These are phyloP conservation scores for Panorpa germanica DNA, from an alignment of 2,888 invertebrate species.

Conservation along the genomic window DNA sequence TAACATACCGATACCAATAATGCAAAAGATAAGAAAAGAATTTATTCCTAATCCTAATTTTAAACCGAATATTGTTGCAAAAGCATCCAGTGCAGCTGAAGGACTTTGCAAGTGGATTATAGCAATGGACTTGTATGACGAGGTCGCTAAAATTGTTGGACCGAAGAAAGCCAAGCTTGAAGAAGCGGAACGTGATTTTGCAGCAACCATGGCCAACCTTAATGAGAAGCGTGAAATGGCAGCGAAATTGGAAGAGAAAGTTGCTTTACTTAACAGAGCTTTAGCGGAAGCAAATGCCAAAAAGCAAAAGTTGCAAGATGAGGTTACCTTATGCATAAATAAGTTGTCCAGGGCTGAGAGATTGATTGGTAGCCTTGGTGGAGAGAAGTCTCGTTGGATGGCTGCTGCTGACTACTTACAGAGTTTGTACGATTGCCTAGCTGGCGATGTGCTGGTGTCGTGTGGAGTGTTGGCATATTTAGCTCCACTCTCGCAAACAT, in stretches of 20 bases:
- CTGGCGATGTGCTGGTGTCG: conserved; percentile 78
- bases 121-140: conserved; percentile 78
- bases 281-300: conserved; percentile 54
- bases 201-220: conserved; percentile 56
- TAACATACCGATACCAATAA: conserved; percentile 51
- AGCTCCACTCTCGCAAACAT: conserved; percentile 60
- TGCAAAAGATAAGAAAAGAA: conserved; percentile 57
- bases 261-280: conserved; percentile 42
- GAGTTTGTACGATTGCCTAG: conserved; percentile 55
- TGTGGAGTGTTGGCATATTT: conserved; percentile 81
- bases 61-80: conserved; percentile 59
- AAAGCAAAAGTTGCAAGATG: conserved; percentile 58
- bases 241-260: conserved; percentile 44
- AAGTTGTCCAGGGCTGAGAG: conserved; percentile 76
- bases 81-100: conserved; percentile 81
- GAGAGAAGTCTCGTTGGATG: conserved; percentile 76
- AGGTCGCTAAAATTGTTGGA: conserved; percentile 62
- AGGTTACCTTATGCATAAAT: conserved; percentile 64
- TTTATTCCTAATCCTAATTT: conserved; percentile 59
- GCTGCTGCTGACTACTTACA: conserved; percentile 57
- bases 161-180: conserved; percentile 71
- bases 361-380: conserved; percentile 70
- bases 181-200: conserved; percentile 56
- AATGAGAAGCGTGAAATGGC: conserved; percentile 60
- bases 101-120: conserved; percentile 81